Evolutionary conservation across 2,888 invertebrate species (phyloP), one percentile per base, ranked within the genome.

Genomic region (Drosophila mercatorum): DNA sequence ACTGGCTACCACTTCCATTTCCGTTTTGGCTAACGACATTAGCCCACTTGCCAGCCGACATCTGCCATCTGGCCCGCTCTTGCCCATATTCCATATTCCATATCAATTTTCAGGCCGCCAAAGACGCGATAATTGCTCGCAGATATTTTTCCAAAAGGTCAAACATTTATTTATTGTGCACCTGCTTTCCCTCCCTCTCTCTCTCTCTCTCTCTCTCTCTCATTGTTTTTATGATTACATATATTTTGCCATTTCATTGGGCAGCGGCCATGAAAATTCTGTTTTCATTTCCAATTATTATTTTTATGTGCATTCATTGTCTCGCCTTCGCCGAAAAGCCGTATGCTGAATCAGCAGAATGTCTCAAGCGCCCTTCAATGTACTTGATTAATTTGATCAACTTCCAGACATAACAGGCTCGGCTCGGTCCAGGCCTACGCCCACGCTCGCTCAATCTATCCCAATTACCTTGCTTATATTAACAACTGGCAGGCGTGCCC

Each of bases 211-310:
- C 11, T 11, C 8, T 36, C n/a, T 40, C 28, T 28, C 28, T 28
- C 28, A 0, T 28, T 28, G 28, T 36, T 52, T 62, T 71, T 49
- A 1, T 49, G 10, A 43, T 43, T 43, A 4, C n/a, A 12, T 43
- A 43, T 31, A 31, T 89, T 88, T 55, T 88, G 90, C 89, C 73
- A 67, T 76, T 68, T 83, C 83, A 89, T 79, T 67, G 83, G 53
- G 58, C 63, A 65, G 55, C 43, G 57, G 64, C 67, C 68, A 77
- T 89, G 86, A 89, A 88, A 90, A 89, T 85, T 49, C 28, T 88
- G 90, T 88, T 90, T 88, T 79, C 89, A 88, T 88, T 88, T 88
- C 89, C 83, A 84, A 84, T 90, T 90, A 90, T 90, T 90, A 90
- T 88, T 90, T 90, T 84, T 90, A 85, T 84, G 83, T 84, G 67